Percentiles rank a stretch among this genome's conserved stretches.
phyloP scores from a whole-genome alignment of 2,797 vertebrate genomes.

The Sebastes itinus region DNA sequence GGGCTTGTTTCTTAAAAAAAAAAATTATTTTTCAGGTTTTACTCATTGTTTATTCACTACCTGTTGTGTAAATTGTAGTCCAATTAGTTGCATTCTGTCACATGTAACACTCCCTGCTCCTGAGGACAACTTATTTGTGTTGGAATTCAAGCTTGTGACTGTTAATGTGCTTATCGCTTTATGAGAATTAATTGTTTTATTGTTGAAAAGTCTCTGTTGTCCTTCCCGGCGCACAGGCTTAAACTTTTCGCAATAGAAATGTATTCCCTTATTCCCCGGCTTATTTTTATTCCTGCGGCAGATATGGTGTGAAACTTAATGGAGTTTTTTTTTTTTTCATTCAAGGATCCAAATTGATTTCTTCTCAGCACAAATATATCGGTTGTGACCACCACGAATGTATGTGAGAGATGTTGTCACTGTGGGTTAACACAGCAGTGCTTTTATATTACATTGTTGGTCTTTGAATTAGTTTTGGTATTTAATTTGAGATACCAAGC shows the following conservation, averaged over 20 bases:
- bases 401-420: slow-evolving; percentile 9
- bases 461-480: not conserved
- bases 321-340: not conserved
- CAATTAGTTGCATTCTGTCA: not conserved
- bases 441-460: not conserved
- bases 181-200: slow-evolving; percentile 51
- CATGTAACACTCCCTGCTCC: not conserved
- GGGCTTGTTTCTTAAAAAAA: not conserved
- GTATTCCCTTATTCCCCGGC: slow-evolving; percentile 21
- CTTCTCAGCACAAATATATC: slow-evolving; percentile 2
- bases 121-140: not conserved
- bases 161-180: slow-evolving; percentile 65
- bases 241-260: slow-evolving; percentile 17
- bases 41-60: not conserved
- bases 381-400: slow-evolving; percentile 10
- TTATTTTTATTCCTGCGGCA: slow-evolving; percentile 34
- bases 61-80: not conserved
- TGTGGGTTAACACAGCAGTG: not conserved
- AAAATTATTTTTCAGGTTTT: not conserved
- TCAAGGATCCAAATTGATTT: slow-evolving; percentile 39
- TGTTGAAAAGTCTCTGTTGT: slow-evolving; percentile 54
- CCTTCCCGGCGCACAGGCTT: slow-evolving; percentile 8
- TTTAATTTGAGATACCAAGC: not conserved
- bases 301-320: slow-evolving; percentile 15
- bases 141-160: slow-evolving; percentile 53